Base-by-base conservation (phyloP, 1,140 invertebrate species). In the Heliconius melpomene region DNA sequence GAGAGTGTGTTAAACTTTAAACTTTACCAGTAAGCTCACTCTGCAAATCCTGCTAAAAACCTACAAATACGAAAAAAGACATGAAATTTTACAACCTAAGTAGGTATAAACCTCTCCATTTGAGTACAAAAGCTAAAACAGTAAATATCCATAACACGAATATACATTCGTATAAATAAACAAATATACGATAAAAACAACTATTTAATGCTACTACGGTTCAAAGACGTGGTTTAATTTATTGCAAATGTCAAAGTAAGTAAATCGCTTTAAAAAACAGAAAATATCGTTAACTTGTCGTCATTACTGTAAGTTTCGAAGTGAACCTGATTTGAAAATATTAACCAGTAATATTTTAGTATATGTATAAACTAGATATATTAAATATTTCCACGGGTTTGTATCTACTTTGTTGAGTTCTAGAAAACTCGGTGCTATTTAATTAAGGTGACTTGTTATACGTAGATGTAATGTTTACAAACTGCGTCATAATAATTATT, bases 331-430 rank as follows among this genome's bases (percentile, higher is more conserved):
- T 29, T 16, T n/a, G 40, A 16, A n/a, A 66, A 66, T 66, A 29
- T 29, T 5, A 72, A 38, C 71, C 7, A 72, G 71, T 72, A n/a
- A 38, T 72, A 0, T 72, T 72, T n/a, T 26, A 72, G 71, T 72
- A 72, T 3, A 13, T 46, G 16, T 46, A 36, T 36, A 36, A 36
- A 1, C 7, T 36, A 36, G 6, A 36, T 36, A 36, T 36, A 36
- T 46, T 46, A 16, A 46, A 46, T 38, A 40, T 72, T 72, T 72
- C 71, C 71, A 72, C 6, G 18, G 71, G 26, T 66, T 66, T 29
- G 60, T 16, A 46, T 46, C 40, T 46, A 74, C 71, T 26, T 36
- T 29, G 29, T 46, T 38, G 26, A 54, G 32, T 20, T 79, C 50
- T 26, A 38, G 50, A 32, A 74, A 72, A 74, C 9, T 57, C 78